Evolutionary conservation across 2,888 invertebrate genomes (phyloP), one percentile per base, ranked within the genome.

Genomic region (Apeira syringaria): DNA sequence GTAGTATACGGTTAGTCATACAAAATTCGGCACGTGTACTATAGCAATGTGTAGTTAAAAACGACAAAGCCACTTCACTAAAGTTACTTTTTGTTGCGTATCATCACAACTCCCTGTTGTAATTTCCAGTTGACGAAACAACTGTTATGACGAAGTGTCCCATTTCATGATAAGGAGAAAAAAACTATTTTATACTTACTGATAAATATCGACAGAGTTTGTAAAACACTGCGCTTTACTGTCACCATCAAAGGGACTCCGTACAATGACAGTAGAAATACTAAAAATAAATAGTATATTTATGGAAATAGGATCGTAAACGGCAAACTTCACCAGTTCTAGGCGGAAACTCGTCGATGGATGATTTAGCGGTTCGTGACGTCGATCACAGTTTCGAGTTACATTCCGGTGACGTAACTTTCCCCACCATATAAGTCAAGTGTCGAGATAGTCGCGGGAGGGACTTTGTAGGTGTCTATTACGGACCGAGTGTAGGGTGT

Each of bases 371-470:
- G 20, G 20, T 20, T 53, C 46, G 45, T 45, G 20, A 24, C 50
- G 53, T 58, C 59, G 56, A 59, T 58, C 55, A 44, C 45, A 31
- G 53, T 59, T 68, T 72, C 64, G 48, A 55, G 63, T 70, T 68
- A 62, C 71, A 58, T 48, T 61, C 56, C 59, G 53, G 60, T 74
- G 71, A 69, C 70, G 65, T 68, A 70, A 74, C 64, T 64, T 68
- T 80, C 73, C 70, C 63, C 77, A 62, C 82, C 80, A 74, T 83
- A 81, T 81, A 76, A 79, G 83, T 75, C 73, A 80, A 69, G 76
- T 72, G 73, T 60, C 60, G 15, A 15, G 15, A 15, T 4, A 15
- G 15, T 4, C 15, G n/a, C n/a, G 42, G 37, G 17, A 43, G 51
- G 57, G 47, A 55, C 64, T 61, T 66, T 67, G 70, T 66, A 57